These are phyloP conservation scores for Falco columbarius DNA, from an alignment of 2,797 vertebrate genomes.

Conservation along the genomic window DNA sequence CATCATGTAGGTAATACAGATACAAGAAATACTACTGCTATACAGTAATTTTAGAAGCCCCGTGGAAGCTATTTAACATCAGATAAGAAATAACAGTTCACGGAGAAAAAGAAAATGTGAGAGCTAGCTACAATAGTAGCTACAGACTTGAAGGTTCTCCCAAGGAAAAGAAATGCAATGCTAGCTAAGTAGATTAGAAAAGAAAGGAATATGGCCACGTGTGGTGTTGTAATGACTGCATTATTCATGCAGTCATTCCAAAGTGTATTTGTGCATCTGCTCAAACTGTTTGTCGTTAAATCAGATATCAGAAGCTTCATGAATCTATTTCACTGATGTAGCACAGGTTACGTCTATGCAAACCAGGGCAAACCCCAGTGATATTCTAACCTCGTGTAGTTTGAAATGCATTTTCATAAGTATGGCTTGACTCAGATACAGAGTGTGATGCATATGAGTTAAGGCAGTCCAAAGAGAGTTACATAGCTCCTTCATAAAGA, in stretches of 20 bases:
- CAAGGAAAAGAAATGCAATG: not conserved
- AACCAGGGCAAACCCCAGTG: not conserved
- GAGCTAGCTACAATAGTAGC: not conserved
- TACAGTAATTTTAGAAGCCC: slow-evolving; percentile 16
- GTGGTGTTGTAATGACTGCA: not conserved
- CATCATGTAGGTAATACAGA: not conserved
- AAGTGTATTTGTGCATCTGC: slow-evolving; percentile 4
- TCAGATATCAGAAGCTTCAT: not conserved
- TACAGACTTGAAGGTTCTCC: not conserved
- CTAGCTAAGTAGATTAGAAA: slow-evolving; percentile 6
- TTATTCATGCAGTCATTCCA: slow-evolving; percentile 20
- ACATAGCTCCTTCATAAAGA: not conserved
- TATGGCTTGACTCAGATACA: not conserved
- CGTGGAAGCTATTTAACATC: not conserved
- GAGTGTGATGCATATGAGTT: not conserved
- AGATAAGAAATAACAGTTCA: not conserved
- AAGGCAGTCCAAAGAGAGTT: not conserved
- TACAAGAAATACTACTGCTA: slow-evolving; percentile 15
- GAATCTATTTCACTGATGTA: not conserved
- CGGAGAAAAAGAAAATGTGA: not conserved
- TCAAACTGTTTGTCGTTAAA: not conserved
- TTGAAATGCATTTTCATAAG: not conserved
- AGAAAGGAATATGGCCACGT: not conserved
- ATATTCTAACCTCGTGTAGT: not conserved
- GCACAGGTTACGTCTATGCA: not conserved